Evolutionary conservation across 2,888 invertebrate genomes (phyloP).

Genomic region (Tipula lateralis): DNA sequence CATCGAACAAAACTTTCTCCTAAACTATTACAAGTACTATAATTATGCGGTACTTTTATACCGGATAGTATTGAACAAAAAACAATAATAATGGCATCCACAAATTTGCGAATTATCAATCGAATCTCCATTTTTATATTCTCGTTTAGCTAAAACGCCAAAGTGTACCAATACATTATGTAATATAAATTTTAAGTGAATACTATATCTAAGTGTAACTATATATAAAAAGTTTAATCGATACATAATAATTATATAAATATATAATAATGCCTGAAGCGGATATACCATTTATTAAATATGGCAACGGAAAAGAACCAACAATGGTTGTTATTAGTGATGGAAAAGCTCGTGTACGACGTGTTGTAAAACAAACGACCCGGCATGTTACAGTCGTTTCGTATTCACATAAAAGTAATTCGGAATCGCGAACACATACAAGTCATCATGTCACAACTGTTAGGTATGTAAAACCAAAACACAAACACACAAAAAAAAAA

Average conservation of each 20-base stretch:
- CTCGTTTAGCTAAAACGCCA: neutral
- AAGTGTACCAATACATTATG: neutral
- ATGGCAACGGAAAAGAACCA: slow-evolving; percentile 44
- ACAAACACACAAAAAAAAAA: neutral
- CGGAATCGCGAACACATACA: slow-evolving; percentile 49
- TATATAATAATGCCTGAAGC: slow-evolving; percentile 32
- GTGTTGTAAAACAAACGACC: slow-evolving; percentile 48
- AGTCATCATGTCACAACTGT: slow-evolving; percentile 51
- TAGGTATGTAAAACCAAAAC: slow-evolving; percentile 43
- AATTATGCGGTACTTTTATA: neutral
- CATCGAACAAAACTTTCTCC: neutral
- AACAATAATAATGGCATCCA: neutral
- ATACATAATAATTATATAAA: neutral
- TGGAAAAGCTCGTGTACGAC: slow-evolving; percentile 48
- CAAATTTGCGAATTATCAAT: neutral
- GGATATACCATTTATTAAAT: slow-evolving; percentile 46
- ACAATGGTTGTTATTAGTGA: slow-evolving; percentile 49
- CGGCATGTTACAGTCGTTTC: slow-evolving; percentile 50
- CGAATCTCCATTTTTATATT: neutral
- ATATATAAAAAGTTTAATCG: neutral
- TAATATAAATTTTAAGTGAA: neutral
- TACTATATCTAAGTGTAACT: neutral
- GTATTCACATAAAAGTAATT: slow-evolving; percentile 47
- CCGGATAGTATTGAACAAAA: neutral
- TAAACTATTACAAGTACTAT: neutral